Percentiles rank a stretch among this genome's conserved stretches.
These are phyloP conservation scores for Megaustenia siamemsis DNA, from an alignment of 2,888 invertebrate genomes.

Conservation along the genomic window DNA sequence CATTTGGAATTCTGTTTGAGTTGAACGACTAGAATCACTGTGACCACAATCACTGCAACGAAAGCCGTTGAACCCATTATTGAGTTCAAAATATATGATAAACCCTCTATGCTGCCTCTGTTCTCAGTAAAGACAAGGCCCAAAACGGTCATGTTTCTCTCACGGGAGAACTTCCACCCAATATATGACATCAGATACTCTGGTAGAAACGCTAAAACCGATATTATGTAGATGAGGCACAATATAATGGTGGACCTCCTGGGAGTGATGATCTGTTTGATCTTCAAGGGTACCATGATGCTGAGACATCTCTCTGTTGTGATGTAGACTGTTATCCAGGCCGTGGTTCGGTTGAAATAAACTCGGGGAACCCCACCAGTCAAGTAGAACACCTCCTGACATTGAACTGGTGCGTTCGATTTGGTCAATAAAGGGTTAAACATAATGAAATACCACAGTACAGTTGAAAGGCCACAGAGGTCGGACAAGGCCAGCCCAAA, in stretches of 20 bases:
- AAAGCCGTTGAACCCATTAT: not conserved
- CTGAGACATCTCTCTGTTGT: not conserved
- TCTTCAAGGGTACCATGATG: not conserved
- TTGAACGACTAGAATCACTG: not conserved
- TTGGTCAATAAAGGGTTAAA: no score
- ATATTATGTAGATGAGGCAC: not conserved
- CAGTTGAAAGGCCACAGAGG: no score
- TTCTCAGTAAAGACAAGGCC: not conserved
- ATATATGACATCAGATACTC: not conserved
- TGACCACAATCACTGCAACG: not conserved
- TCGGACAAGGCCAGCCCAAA: no score
- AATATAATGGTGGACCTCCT: not conserved
- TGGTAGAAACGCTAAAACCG: not conserved
- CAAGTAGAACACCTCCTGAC: not conserved
- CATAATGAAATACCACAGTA: no score
- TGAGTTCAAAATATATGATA: not conserved
- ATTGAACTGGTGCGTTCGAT: no score
- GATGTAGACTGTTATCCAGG: not conserved
- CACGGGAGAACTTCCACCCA: not conserved
- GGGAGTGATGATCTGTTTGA: slow-evolving; percentile 3
- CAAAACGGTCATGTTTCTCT: not conserved
- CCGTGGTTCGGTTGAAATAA: not conserved
- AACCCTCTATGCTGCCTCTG: not conserved
- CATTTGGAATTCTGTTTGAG: slow-evolving; percentile 2
- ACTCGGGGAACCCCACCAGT: not conserved